Percentiles rank a stretch among this genome's conserved stretches.
Evolutionary conservation across 2,888 invertebrate genomes (phyloP).

Genomic region (Alloscopus bannaensis): DNA sequence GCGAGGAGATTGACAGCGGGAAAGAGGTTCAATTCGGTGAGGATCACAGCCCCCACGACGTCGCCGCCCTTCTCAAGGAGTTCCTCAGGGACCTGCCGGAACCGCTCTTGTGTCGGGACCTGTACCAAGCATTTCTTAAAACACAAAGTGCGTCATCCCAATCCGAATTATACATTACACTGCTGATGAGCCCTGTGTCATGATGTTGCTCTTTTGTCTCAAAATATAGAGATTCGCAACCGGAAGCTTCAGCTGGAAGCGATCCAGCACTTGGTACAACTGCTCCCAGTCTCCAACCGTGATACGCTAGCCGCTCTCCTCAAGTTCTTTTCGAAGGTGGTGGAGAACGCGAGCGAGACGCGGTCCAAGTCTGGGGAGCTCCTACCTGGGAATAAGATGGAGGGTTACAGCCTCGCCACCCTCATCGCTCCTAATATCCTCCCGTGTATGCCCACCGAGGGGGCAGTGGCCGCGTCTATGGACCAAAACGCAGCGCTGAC

Average conservation of each 20-base stretch:
- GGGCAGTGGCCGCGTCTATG: constrained; percentile 45
- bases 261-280: constrained; percentile 87
- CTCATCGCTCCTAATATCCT: constrained; percentile 95
- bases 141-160: constrained; percentile 86
- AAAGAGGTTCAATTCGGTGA: constrained; percentile 82
- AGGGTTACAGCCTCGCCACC: constrained; percentile 92
- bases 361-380: constrained; percentile 79
- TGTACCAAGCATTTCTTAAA: constrained; percentile 92
- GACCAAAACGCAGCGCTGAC: constrained; percentile 79
- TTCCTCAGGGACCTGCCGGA: constrained; percentile 95
- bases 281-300: constrained; percentile 90
- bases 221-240: constrained; percentile 85
- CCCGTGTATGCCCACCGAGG: constrained; percentile 83
- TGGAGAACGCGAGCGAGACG: constrained; percentile 83
- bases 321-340: constrained; percentile 87
- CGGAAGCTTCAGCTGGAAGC: constrained; percentile 89
- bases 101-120: constrained; percentile 90
- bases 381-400: constrained; percentile 93
- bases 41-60: constrained; percentile 93
- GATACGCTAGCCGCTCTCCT: constrained; percentile 91
- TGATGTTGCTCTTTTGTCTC: no score
- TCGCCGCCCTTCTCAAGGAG: constrained; percentile 94
- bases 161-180: no score
- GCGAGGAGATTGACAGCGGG: constrained; percentile 93
- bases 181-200: neutral